These are phyloP conservation scores for Dreissena rostriformis DNA, from an alignment of 1,140 invertebrate species.

Conservation along the genomic window DNA sequence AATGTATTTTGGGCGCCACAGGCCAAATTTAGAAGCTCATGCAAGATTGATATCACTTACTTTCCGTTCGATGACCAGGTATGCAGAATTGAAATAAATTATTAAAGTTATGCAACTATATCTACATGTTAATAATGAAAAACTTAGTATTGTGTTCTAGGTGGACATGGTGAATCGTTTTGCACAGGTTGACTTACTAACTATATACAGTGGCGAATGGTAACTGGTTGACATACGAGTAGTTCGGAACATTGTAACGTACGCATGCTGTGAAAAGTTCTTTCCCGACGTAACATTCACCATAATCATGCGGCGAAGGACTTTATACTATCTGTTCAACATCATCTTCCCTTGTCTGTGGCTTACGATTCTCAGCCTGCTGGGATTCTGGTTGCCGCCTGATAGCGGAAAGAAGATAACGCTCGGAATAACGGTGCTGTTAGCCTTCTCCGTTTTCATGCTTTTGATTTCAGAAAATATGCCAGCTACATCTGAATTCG, in stretches of 20 bases:
- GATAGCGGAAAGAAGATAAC: constrained; percentile 85
- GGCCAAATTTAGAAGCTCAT: constrained; percentile 86
- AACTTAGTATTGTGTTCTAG: constrained; percentile 66
- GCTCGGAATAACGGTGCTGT: constrained; percentile 84
- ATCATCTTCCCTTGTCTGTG: constrained; percentile 85
- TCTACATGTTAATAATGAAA: too few relatives aligned
- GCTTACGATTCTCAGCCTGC: constrained; percentile 83
- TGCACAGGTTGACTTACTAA: constrained; percentile 84
- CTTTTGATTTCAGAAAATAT: constrained; percentile 84
- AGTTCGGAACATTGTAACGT: constrained; percentile 82
- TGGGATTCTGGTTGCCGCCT: constrained; percentile 85
- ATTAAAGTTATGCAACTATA: too few relatives aligned
- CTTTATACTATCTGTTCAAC: constrained; percentile 83
- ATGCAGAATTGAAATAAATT: constrained; percentile 63
- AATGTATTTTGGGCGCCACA: constrained; percentile 79
- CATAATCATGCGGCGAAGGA: constrained; percentile 83
- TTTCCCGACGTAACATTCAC: constrained; percentile 85
- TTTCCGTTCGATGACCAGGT: constrained; percentile 80
- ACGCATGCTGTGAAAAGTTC: constrained; percentile 84
- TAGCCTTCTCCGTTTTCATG: constrained; percentile 85
- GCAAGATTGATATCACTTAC: constrained; percentile 90
- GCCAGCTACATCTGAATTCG: constrained; percentile 85
- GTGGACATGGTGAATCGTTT: constrained; percentile 84
- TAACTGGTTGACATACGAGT: constrained; percentile 83
- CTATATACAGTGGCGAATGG: constrained; percentile 85